A percentile compares a stretch with the other conserved stretches of the same genome.
Evolutionary conservation across 2,888 invertebrate species (phyloP).

Genomic region (Perizoma flavofasciatum): DNA sequence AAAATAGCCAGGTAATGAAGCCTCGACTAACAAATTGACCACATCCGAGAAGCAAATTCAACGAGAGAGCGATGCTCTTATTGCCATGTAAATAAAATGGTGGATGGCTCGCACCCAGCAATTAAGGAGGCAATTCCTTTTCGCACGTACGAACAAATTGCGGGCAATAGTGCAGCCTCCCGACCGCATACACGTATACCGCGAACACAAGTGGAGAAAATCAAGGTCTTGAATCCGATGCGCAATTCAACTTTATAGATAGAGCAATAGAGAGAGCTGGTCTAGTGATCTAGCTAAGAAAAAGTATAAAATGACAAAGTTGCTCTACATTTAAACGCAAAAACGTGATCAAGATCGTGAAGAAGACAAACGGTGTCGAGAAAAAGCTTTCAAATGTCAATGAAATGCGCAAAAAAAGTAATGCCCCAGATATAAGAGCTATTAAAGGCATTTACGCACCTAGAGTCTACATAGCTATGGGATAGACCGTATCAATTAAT

Average conservation of each 20-base stretch:
- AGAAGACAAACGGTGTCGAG: slow-evolving; percentile 3
- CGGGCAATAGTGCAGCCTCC: slow-evolving; percentile 53
- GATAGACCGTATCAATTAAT: no score
- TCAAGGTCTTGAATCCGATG: slow-evolving; percentile 4
- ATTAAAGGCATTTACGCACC: background rate
- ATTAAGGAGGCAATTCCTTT: slow-evolving; percentile 72
- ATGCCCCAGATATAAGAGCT: slow-evolving; percentile 7
- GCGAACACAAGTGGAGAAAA: slow-evolving; percentile 23
- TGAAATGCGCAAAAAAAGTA: slow-evolving; percentile 12
- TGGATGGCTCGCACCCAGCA: slow-evolving; percentile 51
- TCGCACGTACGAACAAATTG: slow-evolving; percentile 80
- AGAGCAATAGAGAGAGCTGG: background rate
- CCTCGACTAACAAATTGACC: slow-evolving; percentile 56
- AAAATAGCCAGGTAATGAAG: slow-evolving; percentile 47
- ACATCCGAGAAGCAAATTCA: slow-evolving; percentile 63
- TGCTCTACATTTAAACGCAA: slow-evolving; percentile 12
- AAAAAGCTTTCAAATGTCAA: slow-evolving; percentile 21
- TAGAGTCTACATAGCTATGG: background rate
- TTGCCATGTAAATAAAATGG: slow-evolving; percentile 56
- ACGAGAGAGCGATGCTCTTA: slow-evolving; percentile 44
- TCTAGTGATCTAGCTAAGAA: slow-evolving; percentile 16
- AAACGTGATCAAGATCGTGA: slow-evolving; percentile 15
- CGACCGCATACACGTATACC: slow-evolving; percentile 39
- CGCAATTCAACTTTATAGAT: no score
- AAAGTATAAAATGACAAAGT: slow-evolving; percentile 8